Percentiles rank a stretch among this genome's conserved stretches.
These are phyloP conservation scores for Mustela nigripes DNA, from an alignment of 2,113 vertebrate genomes.

Conservation along the genomic window DNA sequence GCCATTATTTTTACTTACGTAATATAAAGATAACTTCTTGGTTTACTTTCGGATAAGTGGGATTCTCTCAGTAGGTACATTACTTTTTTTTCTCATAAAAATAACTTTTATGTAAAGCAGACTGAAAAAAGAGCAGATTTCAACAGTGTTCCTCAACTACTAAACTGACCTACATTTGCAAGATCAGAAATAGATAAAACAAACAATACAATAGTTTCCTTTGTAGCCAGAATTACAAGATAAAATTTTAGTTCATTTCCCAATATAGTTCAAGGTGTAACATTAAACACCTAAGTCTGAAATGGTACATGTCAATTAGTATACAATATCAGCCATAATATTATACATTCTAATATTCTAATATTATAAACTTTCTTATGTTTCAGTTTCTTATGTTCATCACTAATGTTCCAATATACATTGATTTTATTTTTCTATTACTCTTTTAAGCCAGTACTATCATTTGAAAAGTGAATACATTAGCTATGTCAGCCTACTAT, in stretches of 20 bases:
- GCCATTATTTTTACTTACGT: neutral
- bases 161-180: neutral
- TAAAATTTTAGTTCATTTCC: neutral
- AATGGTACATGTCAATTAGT: neutral
- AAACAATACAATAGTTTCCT: neutral
- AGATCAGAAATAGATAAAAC: neutral
- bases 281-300: neutral
- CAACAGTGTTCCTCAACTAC: neutral
- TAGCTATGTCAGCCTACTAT: neutral
- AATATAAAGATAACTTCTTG: neutral
- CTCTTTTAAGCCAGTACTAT: neutral
- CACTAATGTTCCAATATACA: neutral
- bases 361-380: neutral
- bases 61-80: neutral
- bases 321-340: neutral
- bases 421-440: neutral
- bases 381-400: constrained; percentile 4
- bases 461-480: neutral
- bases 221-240: neutral
- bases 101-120: neutral
- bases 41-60: neutral
- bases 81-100: neutral
- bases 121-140: neutral
- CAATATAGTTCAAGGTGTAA: neutral
- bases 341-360: neutral